Conservation (phyloP, 2,797 vertebrate species). For the Lutjanus argentimaculatus region DNA sequence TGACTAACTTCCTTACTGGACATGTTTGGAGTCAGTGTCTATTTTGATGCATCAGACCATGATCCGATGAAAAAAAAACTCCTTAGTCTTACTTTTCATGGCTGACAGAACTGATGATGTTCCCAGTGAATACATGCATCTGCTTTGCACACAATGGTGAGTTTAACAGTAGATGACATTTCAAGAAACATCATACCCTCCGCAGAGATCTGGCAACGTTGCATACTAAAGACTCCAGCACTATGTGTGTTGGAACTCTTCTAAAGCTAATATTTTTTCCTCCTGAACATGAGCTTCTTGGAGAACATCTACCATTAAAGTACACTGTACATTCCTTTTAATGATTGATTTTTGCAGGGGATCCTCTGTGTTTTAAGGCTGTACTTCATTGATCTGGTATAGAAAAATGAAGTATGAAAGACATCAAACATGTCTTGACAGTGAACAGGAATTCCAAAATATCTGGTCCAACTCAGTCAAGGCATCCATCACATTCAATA, state of each 20-base stretch:
- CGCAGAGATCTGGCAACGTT: constrained; percentile 32
- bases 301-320: constrained; percentile 8
- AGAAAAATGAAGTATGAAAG: constrained; percentile 1
- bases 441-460: neutral
- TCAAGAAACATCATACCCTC: constrained; percentile 38
- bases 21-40: neutral
- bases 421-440: constrained; percentile 18
- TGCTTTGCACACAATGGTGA: constrained; percentile 10
- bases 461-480: constrained; percentile 30
- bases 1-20: constrained; percentile 17
- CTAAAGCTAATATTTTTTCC: neutral
- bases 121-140: constrained; percentile 11
- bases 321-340: neutral
- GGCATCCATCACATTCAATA: constrained; percentile 11
- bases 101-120: neutral
- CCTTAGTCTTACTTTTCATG: neutral
- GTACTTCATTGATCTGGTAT: neutral
- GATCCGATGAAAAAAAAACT: neutral
- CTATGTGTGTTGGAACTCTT: constrained; percentile 27
- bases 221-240: constrained; percentile 5
- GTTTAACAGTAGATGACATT: constrained; percentile 39
- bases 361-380: neutral
- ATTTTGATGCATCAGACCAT: constrained; percentile 9
- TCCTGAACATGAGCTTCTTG: constrained; percentile 25
- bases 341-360: neutral